Conservation (phyloP, 2,113 vertebrate genomes). For the Camelus bactrianus region DNA sequence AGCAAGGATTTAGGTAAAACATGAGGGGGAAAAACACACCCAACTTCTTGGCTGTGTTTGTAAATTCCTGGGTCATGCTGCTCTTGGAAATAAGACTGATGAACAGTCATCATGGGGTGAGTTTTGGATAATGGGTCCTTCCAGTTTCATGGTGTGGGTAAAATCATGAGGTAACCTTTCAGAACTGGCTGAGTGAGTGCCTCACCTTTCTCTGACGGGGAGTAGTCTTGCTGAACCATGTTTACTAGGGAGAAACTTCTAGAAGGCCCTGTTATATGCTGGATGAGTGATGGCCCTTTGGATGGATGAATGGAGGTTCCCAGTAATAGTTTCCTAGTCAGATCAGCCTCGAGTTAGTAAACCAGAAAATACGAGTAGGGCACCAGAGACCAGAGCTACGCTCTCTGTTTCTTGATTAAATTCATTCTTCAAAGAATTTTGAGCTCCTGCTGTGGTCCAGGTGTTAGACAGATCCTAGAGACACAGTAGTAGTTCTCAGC, state of each 20-base stretch:
- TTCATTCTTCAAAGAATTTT: neutral
- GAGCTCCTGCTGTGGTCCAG: neutral
- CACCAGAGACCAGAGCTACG: neutral
- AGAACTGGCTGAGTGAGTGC: neutral
- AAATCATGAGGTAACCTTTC: neutral
- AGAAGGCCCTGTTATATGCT: neutral
- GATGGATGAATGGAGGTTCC: neutral
- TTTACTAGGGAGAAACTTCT: conserved; percentile 36
- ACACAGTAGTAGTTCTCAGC: conserved; percentile 38
- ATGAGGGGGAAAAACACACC: neutral
- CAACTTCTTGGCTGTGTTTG: conserved; percentile 42
- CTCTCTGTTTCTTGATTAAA: neutral
- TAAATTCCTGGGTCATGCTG: neutral
- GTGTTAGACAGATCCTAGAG: neutral
- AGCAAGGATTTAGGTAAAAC: conserved; percentile 61
- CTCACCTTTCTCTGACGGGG: conserved; percentile 8
- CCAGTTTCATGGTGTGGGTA: neutral
- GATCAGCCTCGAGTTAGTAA: neutral
- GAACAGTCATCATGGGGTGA: neutral
- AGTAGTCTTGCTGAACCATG: neutral
- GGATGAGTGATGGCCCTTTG: neutral
- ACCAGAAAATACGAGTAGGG: conserved; percentile 8
- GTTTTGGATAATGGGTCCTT: neutral
- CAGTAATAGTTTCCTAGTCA: neutral
- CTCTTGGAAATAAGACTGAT: conserved; percentile 34